These are phyloP conservation scores for Silurus meridionalis DNA, from an alignment of 2,113 vertebrate species.

Conservation along the genomic window DNA sequence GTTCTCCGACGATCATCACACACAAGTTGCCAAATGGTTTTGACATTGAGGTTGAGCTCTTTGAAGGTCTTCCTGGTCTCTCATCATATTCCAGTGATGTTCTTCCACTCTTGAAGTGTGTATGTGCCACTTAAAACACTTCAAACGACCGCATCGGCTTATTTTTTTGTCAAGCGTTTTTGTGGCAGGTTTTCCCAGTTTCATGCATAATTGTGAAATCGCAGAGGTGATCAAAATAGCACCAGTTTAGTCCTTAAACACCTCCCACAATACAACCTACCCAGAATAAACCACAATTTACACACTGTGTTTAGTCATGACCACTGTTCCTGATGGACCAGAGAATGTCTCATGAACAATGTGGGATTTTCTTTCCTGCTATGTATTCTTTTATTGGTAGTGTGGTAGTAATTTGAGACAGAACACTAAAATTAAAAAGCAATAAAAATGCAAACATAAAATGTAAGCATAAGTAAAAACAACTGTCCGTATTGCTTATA, in stretches of 20 bases:
- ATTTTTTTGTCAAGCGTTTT: no score
- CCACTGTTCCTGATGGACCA: not conserved
- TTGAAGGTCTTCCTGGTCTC: no score
- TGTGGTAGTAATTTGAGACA: not conserved
- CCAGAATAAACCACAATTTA: not conserved
- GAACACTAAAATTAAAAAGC: not conserved
- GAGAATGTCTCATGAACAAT: not conserved
- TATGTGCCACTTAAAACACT: no score
- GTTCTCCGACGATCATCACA: no score
- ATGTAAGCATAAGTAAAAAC: not conserved
- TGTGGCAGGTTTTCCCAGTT: no score
- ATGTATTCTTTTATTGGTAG: not conserved
- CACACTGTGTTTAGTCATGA: not conserved
- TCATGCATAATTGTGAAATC: no score
- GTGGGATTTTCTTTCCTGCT: not conserved
- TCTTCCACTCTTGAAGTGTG: no score
- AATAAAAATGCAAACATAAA: not conserved
- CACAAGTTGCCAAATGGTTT: no score
- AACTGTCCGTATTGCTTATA: not conserved
- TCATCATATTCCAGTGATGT: no score
- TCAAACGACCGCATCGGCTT: no score
- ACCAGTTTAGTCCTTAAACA: not conserved
- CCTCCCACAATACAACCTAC: not conserved
- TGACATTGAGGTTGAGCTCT: no score
- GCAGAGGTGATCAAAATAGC: no score